Percentiles rank a stretch among this genome's conserved stretches.
Conservation (phyloP, 2,888 invertebrate species). For the Dendrolimus houi region DNA sequence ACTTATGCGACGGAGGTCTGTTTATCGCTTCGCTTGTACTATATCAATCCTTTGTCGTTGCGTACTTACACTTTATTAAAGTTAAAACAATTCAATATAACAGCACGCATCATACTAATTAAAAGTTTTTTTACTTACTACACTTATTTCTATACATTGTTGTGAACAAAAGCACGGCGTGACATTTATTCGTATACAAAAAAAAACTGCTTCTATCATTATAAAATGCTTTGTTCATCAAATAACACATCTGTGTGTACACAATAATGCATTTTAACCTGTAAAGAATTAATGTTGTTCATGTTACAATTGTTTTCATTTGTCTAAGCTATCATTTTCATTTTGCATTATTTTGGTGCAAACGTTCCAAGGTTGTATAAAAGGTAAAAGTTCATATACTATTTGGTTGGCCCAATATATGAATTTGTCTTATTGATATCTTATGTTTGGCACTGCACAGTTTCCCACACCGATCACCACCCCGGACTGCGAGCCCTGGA, state of each 20-base stretch:
- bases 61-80: not conserved
- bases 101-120: not conserved
- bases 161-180: not conserved
- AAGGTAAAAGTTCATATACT: not conserved
- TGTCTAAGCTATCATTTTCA: not conserved
- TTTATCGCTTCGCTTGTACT: not conserved
- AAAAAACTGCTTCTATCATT: not conserved
- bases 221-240: slow-evolving; percentile 5
- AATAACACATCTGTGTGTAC: not conserved
- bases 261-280: not conserved
- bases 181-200: not conserved
- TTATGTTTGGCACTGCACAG: slow-evolving; percentile 75
- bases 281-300: slow-evolving; percentile 1
- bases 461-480: slow-evolving; percentile 92
- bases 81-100: not conserved
- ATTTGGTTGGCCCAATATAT: slow-evolving; percentile 4
- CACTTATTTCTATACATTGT: too few relatives aligned
- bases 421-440: slow-evolving; percentile 25
- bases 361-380: not conserved
- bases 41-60: not conserved
- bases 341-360: not conserved
- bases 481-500: slow-evolving; percentile 93
- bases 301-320: not conserved
- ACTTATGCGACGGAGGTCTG: not conserved
- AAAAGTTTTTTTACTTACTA: not conserved